phyloP scores from a whole-genome alignment of 2,113 vertebrate species.

The Sinosuthora webbiana region DNA sequence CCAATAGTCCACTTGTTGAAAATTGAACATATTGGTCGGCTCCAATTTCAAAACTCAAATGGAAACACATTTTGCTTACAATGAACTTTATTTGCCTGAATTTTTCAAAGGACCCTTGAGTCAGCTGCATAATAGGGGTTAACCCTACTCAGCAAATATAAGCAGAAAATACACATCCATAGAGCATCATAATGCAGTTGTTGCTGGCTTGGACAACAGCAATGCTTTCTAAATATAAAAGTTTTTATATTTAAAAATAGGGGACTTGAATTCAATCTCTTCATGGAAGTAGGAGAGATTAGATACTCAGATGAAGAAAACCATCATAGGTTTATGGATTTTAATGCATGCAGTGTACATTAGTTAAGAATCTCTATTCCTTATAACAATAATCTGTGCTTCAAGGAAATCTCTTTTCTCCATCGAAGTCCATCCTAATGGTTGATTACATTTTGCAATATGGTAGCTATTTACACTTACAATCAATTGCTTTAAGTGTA shows the following conservation, averaged over 20 bases:
- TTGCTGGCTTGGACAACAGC: not conserved
- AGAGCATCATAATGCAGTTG: not conserved
- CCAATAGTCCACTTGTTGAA: not conserved
- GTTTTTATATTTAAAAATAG: not conserved
- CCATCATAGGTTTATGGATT: not conserved
- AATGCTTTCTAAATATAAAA: not conserved
- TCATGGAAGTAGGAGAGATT: not conserved
- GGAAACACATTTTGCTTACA: not conserved
- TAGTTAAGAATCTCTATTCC: not conserved
- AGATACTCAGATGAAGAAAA: not conserved
- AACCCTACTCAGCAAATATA: not conserved
- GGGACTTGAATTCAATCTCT: not conserved
- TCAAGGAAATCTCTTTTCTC: not conserved
- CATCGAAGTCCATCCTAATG: not conserved
- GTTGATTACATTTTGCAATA: not conserved
- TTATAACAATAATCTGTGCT: not conserved
- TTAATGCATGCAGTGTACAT: not conserved
- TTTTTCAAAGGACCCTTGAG: conserved; percentile 22
- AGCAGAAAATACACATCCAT: not conserved
- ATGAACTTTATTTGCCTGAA: not conserved
- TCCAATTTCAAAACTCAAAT: not conserved
- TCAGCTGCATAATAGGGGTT: not conserved
- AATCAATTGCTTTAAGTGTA: not conserved
- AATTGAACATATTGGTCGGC: not conserved
- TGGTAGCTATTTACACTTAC: not conserved